Evolutionary conservation across 2,113 vertebrate genomes (phyloP), one percentile per base, ranked within the genome.

Genomic region (Cettia cetti): DNA sequence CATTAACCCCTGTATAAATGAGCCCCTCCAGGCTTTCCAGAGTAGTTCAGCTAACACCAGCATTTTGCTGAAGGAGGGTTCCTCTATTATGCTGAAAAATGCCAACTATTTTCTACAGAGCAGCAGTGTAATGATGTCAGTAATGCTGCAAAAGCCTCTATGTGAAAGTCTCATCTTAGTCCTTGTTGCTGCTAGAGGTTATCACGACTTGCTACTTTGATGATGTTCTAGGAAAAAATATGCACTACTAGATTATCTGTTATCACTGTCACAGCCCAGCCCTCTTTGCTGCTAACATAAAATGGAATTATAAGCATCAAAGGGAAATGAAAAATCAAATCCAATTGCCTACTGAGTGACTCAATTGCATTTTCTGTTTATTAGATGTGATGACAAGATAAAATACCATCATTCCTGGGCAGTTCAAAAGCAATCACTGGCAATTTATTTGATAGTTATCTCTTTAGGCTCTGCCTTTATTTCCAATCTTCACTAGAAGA

Each of bases 301-400:
- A 9, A 90, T 82, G 52, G 60, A 94, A 89, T 95, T 95, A 82
- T 80, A 85, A 76, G 33, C 82, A 76, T 88, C 87, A 82, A 69
- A 95, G 52, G 65, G 69, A 84, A 91, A 95, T 82, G 71, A 91
- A 89, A 95, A 95, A 78, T 95, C 70, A 82, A 94, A 90, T 92
- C 61, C 68, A 92, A 82, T 82, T 91, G 86, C 77, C 82, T 53
- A 70, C 47, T 39, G 92, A 83, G 85, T 82, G 88, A 88, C 88
- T 94, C 86, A 79, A 65, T 83, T 82, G 50, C 42, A 26, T 84
- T 95, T 92, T 90, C 83, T 78, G 31, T 94, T 95, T 91, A 93
- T 94, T 95, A 90, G 85, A 87, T 92, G 70, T 71, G 84, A 86
- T 94, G 80, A 79, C 69, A 47, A 80, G 92, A 82, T 89, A 84